Evolutionary conservation across 1,140 invertebrate genomes (phyloP).

Genomic region (Brachionus manjavacas): DNA sequence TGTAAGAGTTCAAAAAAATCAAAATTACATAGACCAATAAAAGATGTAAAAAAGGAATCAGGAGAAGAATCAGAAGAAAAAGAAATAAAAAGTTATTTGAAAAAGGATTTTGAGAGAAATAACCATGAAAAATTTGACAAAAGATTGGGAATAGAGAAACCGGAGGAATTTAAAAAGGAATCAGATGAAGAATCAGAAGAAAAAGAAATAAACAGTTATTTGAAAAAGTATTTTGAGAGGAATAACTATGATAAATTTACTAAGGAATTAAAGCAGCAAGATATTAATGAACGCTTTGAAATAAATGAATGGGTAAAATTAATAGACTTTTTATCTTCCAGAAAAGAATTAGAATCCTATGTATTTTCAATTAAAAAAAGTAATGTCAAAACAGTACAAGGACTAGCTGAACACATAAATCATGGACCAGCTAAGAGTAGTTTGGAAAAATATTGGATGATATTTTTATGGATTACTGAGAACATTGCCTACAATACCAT

Average conservation of each 20-base stretch:
- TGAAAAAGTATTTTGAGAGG: too few relatives aligned
- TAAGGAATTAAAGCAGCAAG: background rate
- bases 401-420: background rate
- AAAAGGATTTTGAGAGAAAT: too few relatives aligned
- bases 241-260: background rate
- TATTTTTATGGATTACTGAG: slow-evolving; percentile 1
- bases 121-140: too few relatives aligned
- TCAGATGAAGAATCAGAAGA: background rate
- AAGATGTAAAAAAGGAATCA: background rate
- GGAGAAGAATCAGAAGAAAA: background rate
- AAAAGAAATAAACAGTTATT: too few relatives aligned
- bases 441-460: background rate
- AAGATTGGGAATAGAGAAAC: too few relatives aligned
- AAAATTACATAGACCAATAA: background rate
- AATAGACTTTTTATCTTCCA: background rate
- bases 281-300: background rate
- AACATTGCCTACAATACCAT: background rate
- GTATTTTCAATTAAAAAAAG: background rate
- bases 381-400: background rate
- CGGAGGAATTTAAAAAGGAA: background rate
- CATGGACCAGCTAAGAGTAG: background rate
- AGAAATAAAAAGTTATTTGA: too few relatives aligned
- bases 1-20: background rate
- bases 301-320: background rate
- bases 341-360: background rate